Base-by-base conservation (phyloP, 2,888 invertebrate genomes). In the Trypoxylon attenuatum region DNA sequence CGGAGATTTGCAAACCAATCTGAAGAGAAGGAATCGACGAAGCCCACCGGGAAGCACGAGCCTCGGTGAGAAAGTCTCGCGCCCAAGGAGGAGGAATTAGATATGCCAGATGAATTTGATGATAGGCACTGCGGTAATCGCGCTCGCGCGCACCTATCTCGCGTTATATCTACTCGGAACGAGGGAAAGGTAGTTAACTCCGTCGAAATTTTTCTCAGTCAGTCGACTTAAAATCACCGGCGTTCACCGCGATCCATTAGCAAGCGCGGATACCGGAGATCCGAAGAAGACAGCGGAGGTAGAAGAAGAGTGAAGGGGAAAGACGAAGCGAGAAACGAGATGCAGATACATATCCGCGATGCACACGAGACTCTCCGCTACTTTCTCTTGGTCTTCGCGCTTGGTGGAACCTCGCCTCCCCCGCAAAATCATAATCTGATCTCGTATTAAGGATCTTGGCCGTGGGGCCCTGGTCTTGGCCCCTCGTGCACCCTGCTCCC, bases 401-500 rank as follows among this genome's bases (percentile, higher is more conserved):
- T 70, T n/a, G 54, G 51, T 54, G 42, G 71, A 80, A n/a, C n/a
- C n/a, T n/a, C n/a, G n/a, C n/a, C 82, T 81, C 81, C 83, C 80
- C 83, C 82, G 82, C 81, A 77, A 76, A 84, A 84, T 84, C 80
- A 84, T 84, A 84, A 84, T 84, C 84, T 82, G 83, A 84, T 84
- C 83, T 84, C 81, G 80, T 83, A 84, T 84, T 82, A 84, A 82
- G 79, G 80, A 84, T 84, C 80, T 79, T 21, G 41, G 22, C 47
- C 39, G 51, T 52, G 46, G 55, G 56, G 49, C 60, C 53, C 63
- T 53, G 62, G 22, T 19, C 51, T 39, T 8, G 47, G 50, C 3
- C 47, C 29, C 15, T 47, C 22, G 13, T 10, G 21, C 50, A 19
- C 55, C 60, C 23, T 55, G 66, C 77, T 79, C 79, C 78, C 80